A percentile compares a stretch with the other conserved stretches of the same genome.
Conservation (phyloP, 2,797 vertebrate genomes). For the Gorsachius magnificus region DNA sequence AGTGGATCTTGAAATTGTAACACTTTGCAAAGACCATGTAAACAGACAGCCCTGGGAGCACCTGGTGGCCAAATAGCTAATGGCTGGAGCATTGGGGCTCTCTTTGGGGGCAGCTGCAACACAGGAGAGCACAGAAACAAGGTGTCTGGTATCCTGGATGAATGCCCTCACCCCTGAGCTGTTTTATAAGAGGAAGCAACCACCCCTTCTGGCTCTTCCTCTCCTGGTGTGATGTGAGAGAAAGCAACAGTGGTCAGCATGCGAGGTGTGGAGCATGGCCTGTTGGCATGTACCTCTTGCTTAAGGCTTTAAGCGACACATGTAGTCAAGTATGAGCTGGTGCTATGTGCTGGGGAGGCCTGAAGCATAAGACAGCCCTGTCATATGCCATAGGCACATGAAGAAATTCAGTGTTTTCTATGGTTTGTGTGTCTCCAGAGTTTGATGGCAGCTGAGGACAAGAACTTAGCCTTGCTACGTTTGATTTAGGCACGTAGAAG, state of each 20-base stretch:
- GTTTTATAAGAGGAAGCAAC: not conserved
- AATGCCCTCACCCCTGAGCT: not conserved
- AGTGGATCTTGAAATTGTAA: not conserved
- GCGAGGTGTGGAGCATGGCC: not conserved
- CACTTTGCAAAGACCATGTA: not conserved
- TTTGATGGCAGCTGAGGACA: not conserved
- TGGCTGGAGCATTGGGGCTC: not conserved
- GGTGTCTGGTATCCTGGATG: not conserved
- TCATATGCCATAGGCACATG: not conserved
- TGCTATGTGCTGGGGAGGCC: not conserved
- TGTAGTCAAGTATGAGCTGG: not conserved
- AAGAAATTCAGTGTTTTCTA: not conserved
- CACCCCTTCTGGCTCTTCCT: not conserved
- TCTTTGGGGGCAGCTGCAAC: not conserved
- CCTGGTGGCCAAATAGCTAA: not conserved
- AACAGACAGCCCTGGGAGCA: not conserved
- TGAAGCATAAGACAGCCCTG: not conserved
- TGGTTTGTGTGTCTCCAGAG: not conserved
- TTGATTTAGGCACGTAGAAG: not conserved
- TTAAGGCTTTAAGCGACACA: not conserved
- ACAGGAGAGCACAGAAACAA: not conserved
- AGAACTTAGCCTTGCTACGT: not conserved
- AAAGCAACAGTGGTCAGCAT: not conserved
- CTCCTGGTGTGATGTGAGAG: not conserved
- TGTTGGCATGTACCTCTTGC: too few species aligned